Evolutionary conservation across 2,888 invertebrate genomes (phyloP), one percentile per base, ranked within the genome.

Genomic region (Mylabris sibirica): DNA sequence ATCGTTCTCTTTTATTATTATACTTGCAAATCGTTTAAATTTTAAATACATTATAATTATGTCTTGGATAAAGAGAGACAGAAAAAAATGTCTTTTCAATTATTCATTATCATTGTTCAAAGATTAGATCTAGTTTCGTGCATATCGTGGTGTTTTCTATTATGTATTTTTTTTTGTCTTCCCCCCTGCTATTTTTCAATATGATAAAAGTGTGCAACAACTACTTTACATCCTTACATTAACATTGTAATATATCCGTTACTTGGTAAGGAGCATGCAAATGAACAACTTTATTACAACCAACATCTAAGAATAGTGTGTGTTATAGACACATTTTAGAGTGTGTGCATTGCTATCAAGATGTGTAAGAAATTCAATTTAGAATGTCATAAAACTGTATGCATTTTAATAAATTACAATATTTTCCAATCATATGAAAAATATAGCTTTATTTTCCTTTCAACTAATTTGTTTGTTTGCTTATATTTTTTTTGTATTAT

Each of bases 191-290:
- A 30, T 53, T 20, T 20, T 3, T 11, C 20, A 53, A 53, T 53
- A 12, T 22, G 49, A 20, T 11, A 20, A 53, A 22, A 53, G 12
- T 53, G 22, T 22, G 49, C 17, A 20, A 49, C 11, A 49, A 20
- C 20, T 3, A 20, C 20, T 53, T 53, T 53, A 53, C 22, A 20
- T 53, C 49, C 20, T 53, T 53, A 53, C n/a, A 44, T 30, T n/a
- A 44, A 44, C n/a, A n/a, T 53, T 53, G 49, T 53, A 53, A 44
- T 11, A 53, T 22, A 53, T 22, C 49, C 22, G 49, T 53, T 9
- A 53, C 12, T 53, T 53, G 49, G n/a, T 53, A 11, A 11, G 9
- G 22, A 22, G 11, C 20, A 53, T 53, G 49, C 49, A 53, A 53
- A 20, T 1, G 8, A 49, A 49, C 49, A 49, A 53, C 49, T 53